These are phyloP conservation scores for Galendromus occidentalis DNA, from an alignment of 1,140 invertebrate species.

Conservation along the genomic window DNA sequence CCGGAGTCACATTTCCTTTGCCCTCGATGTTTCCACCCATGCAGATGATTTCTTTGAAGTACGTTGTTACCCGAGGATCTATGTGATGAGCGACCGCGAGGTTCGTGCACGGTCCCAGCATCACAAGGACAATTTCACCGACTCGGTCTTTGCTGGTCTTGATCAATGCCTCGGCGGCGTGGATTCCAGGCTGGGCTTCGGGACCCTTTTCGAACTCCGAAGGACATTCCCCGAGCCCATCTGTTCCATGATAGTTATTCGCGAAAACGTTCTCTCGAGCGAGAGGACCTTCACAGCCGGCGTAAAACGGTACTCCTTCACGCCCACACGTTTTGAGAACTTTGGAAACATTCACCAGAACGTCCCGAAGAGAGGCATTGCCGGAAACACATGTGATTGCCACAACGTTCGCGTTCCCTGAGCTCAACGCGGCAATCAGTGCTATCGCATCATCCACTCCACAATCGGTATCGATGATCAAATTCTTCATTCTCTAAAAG, in stretches of 20 bases:
- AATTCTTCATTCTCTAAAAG: too few species aligned
- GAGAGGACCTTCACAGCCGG: conserved; percentile 20
- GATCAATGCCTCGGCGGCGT: conserved; percentile 12
- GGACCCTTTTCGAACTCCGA: conserved; percentile 15
- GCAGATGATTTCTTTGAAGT: conserved; percentile 33
- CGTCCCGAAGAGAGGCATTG: conserved; percentile 39
- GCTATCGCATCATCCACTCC: conserved; percentile 18
- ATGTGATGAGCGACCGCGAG: conserved; percentile 36
- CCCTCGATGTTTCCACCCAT: conserved; percentile 37
- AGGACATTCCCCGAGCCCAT: conserved; percentile 24
- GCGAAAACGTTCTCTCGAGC: conserved; percentile 13
- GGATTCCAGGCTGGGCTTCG: neutral
- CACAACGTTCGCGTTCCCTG: conserved; percentile 28
- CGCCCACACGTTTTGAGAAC: conserved; percentile 32
- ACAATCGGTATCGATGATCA: conserved; percentile 17
- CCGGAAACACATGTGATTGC: conserved; percentile 42
- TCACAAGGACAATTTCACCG: conserved; percentile 30
- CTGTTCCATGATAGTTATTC: conserved; percentile 21
- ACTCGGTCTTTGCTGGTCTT: conserved; percentile 17
- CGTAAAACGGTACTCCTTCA: conserved; percentile 25
- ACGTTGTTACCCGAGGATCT: conserved; percentile 32
- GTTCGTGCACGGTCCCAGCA: conserved; percentile 41
- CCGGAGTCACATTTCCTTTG: conserved; percentile 33
- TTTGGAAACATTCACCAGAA: conserved; percentile 38
- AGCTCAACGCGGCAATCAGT: conserved; percentile 9